Conservation (phyloP, 2,888 invertebrate species). For the Imbricaverruca yamaguchii region DNA sequence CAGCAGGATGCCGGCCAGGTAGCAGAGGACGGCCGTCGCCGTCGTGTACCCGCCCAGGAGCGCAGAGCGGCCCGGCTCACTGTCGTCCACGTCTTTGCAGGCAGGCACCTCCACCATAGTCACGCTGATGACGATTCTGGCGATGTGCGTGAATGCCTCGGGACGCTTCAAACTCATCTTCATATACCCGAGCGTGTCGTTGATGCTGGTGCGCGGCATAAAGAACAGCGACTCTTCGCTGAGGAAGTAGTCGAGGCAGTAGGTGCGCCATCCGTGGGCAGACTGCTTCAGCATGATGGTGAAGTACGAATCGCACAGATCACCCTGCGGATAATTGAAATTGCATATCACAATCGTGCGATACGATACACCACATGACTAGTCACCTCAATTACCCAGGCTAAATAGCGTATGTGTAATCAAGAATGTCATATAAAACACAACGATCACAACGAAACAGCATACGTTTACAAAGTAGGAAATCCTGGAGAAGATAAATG, state of each 20-base stretch:
- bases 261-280: neutral
- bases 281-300: neutral
- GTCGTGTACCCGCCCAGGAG: neutral
- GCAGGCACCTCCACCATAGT: neutral
- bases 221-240: neutral
- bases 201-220: neutral
- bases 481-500: too few relatives aligned
- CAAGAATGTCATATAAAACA: too few relatives aligned
- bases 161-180: neutral
- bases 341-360: too few relatives aligned
- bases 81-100: neutral
- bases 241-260: conserved; percentile 1
- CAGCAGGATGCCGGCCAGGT: neutral
- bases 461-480: too few relatives aligned
- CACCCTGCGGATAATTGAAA: too few relatives aligned
- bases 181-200: neutral
- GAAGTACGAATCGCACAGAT: neutral
- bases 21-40: neutral
- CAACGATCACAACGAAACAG: too few relatives aligned
- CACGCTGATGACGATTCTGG: neutral
- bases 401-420: too few relatives aligned
- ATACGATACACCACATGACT: too few relatives aligned
- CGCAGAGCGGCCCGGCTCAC: neutral
- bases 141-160: neutral
- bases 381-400: too few relatives aligned